These are phyloP conservation scores for Trachymyrmex septentrionalis DNA, from an alignment of 1,140 invertebrate species.

Conservation along the genomic window DNA sequence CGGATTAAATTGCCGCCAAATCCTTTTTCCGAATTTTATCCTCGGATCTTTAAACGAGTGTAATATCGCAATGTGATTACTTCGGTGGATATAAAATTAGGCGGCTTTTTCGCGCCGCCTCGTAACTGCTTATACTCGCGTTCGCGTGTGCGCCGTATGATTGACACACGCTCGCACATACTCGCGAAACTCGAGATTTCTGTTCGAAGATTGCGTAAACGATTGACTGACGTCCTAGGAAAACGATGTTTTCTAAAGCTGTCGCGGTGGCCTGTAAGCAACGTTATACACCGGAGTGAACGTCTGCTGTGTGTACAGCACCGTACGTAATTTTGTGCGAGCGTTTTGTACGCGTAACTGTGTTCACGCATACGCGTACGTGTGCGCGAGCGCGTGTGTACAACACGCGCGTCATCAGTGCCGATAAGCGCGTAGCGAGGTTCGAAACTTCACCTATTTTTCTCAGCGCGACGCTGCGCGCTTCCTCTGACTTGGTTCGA, in stretches of 20 bases:
- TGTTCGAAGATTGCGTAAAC: conserved; percentile 74
- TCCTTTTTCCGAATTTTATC: too few relatives aligned
- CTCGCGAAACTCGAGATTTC: conserved; percentile 51
- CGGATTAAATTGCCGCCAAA: background rate
- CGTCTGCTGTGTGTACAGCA: conserved; percentile 27
- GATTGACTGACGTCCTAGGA: conserved; percentile 70
- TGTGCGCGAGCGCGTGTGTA: background rate
- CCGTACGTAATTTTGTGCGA: conserved; percentile 11
- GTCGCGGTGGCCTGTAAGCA: conserved; percentile 33
- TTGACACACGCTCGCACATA: conserved; percentile 39
- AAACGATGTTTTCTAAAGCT: conserved; percentile 62
- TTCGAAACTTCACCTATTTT: conserved; percentile 60
- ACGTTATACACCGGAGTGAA: conserved; percentile 50
- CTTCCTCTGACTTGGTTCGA: background rate
- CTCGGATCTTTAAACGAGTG: too few relatives aligned
- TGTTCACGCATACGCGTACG: background rate
- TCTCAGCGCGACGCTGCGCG: conserved; percentile 29
- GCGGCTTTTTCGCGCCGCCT: background rate
- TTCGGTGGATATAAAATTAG: background rate
- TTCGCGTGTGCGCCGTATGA: conserved; percentile 13
- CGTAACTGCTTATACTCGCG: conserved; percentile 1
- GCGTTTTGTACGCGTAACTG: background rate
- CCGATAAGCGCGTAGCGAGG: conserved; percentile 44
- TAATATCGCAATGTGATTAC: background rate
- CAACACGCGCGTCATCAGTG: conserved; percentile 28